Base-by-base conservation (phyloP, 2,888 invertebrate species). In the Meteorus colon region DNA sequence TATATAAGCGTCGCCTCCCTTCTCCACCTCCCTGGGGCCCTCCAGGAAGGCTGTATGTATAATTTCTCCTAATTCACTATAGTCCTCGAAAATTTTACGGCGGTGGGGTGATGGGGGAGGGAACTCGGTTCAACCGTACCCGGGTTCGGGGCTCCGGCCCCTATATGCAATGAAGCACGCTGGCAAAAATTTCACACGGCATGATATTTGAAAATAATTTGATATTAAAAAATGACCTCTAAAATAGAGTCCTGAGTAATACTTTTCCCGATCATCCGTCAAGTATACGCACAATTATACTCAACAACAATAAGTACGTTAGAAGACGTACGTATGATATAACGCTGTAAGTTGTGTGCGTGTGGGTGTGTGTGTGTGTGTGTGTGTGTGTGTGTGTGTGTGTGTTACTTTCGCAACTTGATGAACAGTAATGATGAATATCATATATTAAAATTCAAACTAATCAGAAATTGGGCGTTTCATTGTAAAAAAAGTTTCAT, bases 151-250 rank as follows among this genome's bases (percentile, higher is more conserved):
- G 5, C 34, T 34, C 34, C 34, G 24, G 48, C n/a, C 48, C n/a
- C n/a, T 5, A 48, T 48, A 48, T 48, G 4, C n/a, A 24, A 34
- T 34, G n/a, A 55, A 19, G n/a, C 19, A n/a, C 55, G 24, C 55
- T 19, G 55, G 8, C 55, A 5, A 55, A 55, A 55, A 55, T 19
- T 55, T 55, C 55, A 55, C 55, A 55, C 55, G 55, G 55, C 55
- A 55, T n/a, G 24, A 19, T 55, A 55, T 55, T 55, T 19, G 8
- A 24, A 8, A 19, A 55, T 55, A 55, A 55, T 55, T 55, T n/a
- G 19, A 55, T 55, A 8, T 55, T 55, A 24, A 55, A 8, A 55
- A 55, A 55, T 55, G 4, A 1, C n/a, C 8, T 55, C 1, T 10
- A 24, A 5, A 48, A 55, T 6, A 8, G n/a, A 16, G 0, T 16